These are phyloP conservation scores for Apis cerana DNA, from an alignment of 1,140 invertebrate species.

Conservation along the genomic window DNA sequence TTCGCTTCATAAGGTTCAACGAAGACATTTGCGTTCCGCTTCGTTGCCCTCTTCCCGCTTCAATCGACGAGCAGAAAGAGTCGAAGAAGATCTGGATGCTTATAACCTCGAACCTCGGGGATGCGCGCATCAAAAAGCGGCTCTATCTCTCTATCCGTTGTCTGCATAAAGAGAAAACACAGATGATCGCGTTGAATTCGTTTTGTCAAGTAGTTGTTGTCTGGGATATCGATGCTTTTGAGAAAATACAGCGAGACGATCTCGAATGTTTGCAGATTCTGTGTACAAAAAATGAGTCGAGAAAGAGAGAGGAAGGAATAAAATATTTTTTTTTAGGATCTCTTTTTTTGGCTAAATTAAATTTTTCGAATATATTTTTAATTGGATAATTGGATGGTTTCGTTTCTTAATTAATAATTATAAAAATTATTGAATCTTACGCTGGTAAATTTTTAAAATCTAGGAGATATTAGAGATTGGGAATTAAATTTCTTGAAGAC, in stretches of 20 bases:
- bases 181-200: constrained; percentile 27
- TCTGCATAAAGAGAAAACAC: background rate
- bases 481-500: no score
- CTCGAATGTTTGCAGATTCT: no score
- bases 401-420: no score
- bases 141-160: background rate
- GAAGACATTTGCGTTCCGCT: constrained; percentile 63
- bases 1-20: constrained; percentile 53
- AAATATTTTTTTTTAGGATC: no score
- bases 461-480: no score
- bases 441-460: no score
- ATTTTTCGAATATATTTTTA: no score
- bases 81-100: background rate
- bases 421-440: no score
- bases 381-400: no score
- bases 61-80: constrained; percentile 43
- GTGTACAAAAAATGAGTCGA: no score
- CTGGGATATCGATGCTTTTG: constrained; percentile 51
- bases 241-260: constrained; percentile 7
- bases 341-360: no score
- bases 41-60: constrained; percentile 55
- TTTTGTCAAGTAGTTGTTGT: constrained; percentile 56
- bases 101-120: background rate
- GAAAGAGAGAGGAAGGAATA: no score
- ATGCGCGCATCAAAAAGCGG: constrained; percentile 18